Conservation (phyloP, 1,140 invertebrate species). For the Atta colombica region DNA sequence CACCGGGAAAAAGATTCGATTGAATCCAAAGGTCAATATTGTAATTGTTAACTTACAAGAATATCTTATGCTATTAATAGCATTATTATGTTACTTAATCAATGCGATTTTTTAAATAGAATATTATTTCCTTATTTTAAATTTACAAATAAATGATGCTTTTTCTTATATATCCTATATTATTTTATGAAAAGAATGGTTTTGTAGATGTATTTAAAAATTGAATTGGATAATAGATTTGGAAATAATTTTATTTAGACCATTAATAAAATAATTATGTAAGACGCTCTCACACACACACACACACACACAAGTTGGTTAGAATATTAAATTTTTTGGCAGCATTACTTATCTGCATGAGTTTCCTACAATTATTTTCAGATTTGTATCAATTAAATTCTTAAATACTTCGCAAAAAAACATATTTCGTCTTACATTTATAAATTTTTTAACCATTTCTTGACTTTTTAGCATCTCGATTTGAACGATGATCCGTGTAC, state of each 20-base stretch:
- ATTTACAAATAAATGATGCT: background rate
- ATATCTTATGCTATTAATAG: background rate
- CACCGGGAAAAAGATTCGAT: background rate
- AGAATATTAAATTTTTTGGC: too few species aligned
- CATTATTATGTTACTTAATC: background rate
- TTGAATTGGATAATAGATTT: too few species aligned
- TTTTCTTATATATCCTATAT: background rate
- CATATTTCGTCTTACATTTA: background rate
- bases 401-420: too few species aligned
- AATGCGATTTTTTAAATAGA: conserved; percentile 2
- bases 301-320: too few species aligned
- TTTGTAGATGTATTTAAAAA: too few species aligned
- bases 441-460: background rate
- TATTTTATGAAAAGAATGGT: background rate
- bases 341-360: too few species aligned
- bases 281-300: too few species aligned
- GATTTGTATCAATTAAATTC: too few species aligned
- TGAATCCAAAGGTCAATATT: conserved; percentile 19
- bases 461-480: background rate
- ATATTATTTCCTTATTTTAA: conserved; percentile 3
- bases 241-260: too few species aligned
- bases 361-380: too few species aligned
- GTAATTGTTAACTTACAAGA: background rate
- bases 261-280: too few species aligned
- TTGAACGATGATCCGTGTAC: background rate